phyloP scores from a whole-genome alignment of 2,113 vertebrate genomes.

The Atlantisia rogersi region DNA sequence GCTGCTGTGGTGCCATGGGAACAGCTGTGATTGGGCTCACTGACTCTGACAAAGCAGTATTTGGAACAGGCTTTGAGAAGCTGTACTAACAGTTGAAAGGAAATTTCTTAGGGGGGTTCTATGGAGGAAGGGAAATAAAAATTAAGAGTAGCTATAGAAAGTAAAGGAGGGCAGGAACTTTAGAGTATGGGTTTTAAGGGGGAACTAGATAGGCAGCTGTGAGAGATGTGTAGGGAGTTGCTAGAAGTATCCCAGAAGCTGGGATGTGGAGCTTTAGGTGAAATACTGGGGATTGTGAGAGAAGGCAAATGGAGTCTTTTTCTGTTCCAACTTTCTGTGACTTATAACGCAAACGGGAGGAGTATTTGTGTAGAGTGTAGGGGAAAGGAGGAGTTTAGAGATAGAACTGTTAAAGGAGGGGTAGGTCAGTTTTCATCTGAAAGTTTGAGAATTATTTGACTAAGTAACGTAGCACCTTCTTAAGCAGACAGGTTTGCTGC shows the following conservation, averaged over 20 bases:
- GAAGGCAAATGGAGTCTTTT: not conserved
- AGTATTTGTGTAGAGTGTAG: not conserved
- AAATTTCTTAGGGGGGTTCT: not conserved
- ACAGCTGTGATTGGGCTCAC: not conserved
- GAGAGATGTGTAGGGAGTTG: not conserved
- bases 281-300: not conserved
- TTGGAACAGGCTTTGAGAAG: not conserved
- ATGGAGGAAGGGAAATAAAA: not conserved
- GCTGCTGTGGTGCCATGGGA: accelerated
- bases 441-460: not conserved
- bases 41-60: not conserved
- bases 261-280: not conserved
- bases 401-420: not conserved
- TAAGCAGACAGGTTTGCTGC: not conserved
- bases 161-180: not conserved
- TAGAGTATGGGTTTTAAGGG: not conserved
- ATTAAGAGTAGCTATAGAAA: not conserved
- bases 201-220: not conserved
- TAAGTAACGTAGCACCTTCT: not conserved
- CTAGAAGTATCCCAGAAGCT: not conserved
- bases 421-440: not conserved
- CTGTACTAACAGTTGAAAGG: not conserved
- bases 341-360: not conserved
- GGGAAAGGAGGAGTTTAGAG: not conserved
- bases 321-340: not conserved